phyloP scores from a whole-genome alignment of 1,140 invertebrate species.

The Aphis gossypii region DNA sequence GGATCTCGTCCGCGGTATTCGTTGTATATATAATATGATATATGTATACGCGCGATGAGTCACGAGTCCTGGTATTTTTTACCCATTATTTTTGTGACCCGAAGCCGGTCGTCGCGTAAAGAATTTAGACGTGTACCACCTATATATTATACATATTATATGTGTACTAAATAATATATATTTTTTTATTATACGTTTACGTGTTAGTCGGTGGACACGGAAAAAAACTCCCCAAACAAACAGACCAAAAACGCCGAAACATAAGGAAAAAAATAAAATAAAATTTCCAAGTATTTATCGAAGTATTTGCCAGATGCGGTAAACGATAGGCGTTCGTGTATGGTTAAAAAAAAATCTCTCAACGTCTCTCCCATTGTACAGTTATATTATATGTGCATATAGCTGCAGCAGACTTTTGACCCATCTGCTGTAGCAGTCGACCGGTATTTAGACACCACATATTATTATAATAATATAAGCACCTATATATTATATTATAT shows the following conservation, averaged over 20 bases:
- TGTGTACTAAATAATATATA: neutral
- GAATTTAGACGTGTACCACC: conserved; percentile 26
- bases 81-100: neutral
- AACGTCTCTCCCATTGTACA: conserved; percentile 30
- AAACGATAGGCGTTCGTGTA: neutral
- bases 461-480: neutral
- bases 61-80: neutral
- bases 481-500: neutral
- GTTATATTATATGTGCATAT: neutral
- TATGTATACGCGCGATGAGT: neutral
- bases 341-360: conserved; percentile 9
- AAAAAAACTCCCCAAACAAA: conserved; percentile 24
- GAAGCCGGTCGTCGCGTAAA: conserved; percentile 18
- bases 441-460: neutral
- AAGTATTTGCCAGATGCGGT: conserved; percentile 18
- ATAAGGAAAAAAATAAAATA: neutral
- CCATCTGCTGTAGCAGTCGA: neutral
- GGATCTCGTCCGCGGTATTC: neutral
- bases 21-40: neutral
- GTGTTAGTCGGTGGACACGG: neutral
- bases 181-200: neutral
- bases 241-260: neutral
- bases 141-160: neutral
- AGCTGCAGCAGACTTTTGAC: conserved; percentile 26
- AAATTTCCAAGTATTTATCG: neutral